These are phyloP conservation scores for Raphicerus campestris DNA, from an alignment of 2,113 vertebrate species.

Conservation along the genomic window DNA sequence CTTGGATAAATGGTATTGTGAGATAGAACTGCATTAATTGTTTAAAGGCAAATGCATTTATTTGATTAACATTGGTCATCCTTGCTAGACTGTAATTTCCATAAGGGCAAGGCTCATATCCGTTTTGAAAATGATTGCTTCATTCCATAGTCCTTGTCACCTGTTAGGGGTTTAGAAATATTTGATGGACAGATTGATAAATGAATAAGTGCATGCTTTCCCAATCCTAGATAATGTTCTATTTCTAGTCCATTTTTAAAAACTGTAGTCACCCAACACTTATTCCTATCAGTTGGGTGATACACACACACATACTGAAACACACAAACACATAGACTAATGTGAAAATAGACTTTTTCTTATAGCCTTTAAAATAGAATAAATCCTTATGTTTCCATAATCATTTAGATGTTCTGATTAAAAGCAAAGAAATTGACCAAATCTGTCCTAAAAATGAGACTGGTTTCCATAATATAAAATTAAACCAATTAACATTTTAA, in stretches of 20 bases:
- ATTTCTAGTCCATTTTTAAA: neutral
- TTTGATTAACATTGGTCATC: neutral
- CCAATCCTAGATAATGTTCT: neutral
- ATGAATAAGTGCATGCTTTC: neutral
- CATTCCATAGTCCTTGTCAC: neutral
- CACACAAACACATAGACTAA: neutral
- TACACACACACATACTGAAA: neutral
- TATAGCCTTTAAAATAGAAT: constrained; percentile 10
- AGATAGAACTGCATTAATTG: neutral
- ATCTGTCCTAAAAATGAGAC: constrained; percentile 19
- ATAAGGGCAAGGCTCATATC: neutral
- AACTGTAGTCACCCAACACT: neutral
- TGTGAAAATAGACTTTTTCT: neutral
- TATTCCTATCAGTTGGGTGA: neutral
- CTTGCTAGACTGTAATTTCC: neutral
- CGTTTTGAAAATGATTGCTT: neutral
- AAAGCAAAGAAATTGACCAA: constrained; percentile 16
- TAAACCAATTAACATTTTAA: constrained; percentile 35
- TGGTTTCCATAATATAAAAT: constrained; percentile 7
- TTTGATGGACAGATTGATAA: neutral
- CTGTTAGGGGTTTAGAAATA: neutral
- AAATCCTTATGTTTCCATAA: neutral
- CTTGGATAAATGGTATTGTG: neutral
- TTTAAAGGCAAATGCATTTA: neutral
- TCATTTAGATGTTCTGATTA: constrained; percentile 7